Evolutionary conservation across 2,113 vertebrate genomes (phyloP).

Genomic region (Dolichallabes microphthalmus): DNA sequence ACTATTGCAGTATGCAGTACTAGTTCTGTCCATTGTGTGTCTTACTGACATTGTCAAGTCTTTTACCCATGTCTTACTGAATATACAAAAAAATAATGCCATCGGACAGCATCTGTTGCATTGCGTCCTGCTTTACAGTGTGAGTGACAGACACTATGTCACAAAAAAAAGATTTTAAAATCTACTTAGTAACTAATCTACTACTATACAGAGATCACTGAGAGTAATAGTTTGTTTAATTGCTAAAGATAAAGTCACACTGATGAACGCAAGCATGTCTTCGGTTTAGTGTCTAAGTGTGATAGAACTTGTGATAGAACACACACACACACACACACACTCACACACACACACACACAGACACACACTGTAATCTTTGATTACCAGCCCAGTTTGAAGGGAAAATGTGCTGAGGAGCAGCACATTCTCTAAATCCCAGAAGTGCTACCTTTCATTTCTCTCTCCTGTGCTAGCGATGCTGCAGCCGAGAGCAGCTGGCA

Average conservation of each 20-base stretch:
- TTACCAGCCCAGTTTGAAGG: conserved; percentile 73
- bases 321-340: neutral
- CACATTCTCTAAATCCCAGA: conserved; percentile 77
- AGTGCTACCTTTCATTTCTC: conserved; percentile 77
- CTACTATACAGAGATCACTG: too few species aligned
- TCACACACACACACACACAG: conserved; percentile 10
- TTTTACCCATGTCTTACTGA: neutral
- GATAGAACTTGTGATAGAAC: conserved; percentile 3
- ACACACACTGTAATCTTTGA: conserved; percentile 71
- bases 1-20: neutral
- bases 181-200: neutral
- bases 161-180: too few species aligned
- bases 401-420: conserved; percentile 75
- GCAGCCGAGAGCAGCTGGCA: conserved; percentile 77
- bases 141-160: too few species aligned
- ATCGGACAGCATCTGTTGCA: neutral
- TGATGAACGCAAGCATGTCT: neutral
- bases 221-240: conserved; percentile 18
- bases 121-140: neutral
- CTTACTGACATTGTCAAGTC: neutral
- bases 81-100: neutral
- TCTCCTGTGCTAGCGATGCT: conserved; percentile 73
- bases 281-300: neutral
- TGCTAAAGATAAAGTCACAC: neutral
- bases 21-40: neutral